A percentile compares a stretch with the other conserved stretches of the same genome.
Evolutionary conservation across 2,113 vertebrate genomes (phyloP).

Genomic region (Argyrosomus japonicus): DNA sequence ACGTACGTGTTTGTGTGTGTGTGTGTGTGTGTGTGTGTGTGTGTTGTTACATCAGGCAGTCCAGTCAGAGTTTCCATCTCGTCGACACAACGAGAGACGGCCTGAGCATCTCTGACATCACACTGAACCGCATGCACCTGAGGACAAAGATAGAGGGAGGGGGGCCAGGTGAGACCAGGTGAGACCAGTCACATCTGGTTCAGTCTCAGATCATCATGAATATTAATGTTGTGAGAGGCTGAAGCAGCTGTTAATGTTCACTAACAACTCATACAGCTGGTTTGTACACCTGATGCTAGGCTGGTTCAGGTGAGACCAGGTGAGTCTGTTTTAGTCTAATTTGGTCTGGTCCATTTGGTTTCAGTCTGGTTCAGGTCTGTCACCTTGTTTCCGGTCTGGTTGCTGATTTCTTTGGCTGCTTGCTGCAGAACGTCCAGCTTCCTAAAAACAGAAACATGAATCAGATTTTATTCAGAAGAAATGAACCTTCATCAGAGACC

Average conservation of each 20-base stretch:
- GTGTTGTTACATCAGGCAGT: slow-evolving; percentile 88
- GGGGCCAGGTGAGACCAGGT: not conserved
- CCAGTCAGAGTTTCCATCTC: slow-evolving; percentile 87
- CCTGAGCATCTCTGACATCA: slow-evolving; percentile 90
- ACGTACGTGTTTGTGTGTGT: not conserved
- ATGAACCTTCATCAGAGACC: too few relatives aligned
- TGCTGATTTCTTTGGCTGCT: slow-evolving; percentile 91
- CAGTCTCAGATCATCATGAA: too few relatives aligned
- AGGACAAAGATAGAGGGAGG: not conserved
- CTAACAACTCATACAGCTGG: too few relatives aligned
- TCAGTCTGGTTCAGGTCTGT: not conserved
- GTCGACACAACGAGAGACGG: slow-evolving; percentile 86
- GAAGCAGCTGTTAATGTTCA: not conserved
- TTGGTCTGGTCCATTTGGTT: too few relatives aligned
- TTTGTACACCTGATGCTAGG: too few relatives aligned
- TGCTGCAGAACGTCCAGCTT: slow-evolving; percentile 92
- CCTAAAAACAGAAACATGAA: slow-evolving; percentile 76
- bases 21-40: not conserved
- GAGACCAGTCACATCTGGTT: not conserved
- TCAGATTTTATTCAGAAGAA: too few relatives aligned
- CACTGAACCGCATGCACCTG: slow-evolving; percentile 92
- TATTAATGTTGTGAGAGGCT: too few relatives aligned
- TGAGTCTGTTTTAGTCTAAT: not conserved
- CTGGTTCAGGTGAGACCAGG: not conserved
- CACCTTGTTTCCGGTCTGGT: slow-evolving; percentile 95